Evolutionary conservation across 2,797 vertebrate species (phyloP).

Genomic region (Natrix natrix): DNA sequence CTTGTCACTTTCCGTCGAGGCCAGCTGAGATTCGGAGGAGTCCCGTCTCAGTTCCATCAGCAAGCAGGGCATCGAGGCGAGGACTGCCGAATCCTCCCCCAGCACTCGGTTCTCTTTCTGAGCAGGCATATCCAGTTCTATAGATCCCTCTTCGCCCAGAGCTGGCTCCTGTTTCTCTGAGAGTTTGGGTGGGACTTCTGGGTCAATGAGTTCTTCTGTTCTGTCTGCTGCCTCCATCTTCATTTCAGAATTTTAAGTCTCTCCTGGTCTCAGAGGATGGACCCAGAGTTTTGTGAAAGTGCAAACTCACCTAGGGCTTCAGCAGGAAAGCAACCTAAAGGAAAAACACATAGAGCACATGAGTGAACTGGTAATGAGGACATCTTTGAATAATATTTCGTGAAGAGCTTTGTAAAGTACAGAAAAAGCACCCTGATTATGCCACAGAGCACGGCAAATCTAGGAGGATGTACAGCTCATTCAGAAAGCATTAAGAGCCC

Average conservation of each 20-base stretch:
- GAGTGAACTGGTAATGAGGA: conserved; percentile 43
- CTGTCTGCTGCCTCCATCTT: conserved; percentile 94
- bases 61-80: conserved; percentile 89
- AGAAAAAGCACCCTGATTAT: no score
- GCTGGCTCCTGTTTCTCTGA: conserved; percentile 72
- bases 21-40: conserved; percentile 87
- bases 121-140: conserved; percentile 79
- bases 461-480: background rate
- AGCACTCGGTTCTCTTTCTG: conserved; percentile 75
- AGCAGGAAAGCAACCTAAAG: conserved; percentile 71
- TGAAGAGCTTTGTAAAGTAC: background rate
- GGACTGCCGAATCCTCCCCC: conserved; percentile 79
- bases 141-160: conserved; percentile 78
- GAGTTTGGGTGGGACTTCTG: conserved; percentile 80
- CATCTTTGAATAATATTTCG: conserved; percentile 3
- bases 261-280: conserved; percentile 73
- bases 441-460: background rate
- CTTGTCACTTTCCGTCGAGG: conserved; percentile 88
- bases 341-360: conserved; percentile 57
- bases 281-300: conserved; percentile 53
- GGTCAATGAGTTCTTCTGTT: conserved; percentile 84
- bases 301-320: conserved; percentile 50
- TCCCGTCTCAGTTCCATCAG: conserved; percentile 91
- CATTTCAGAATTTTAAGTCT: conserved; percentile 78
- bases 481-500: background rate